Evolutionary conservation across 2,113 vertebrate species (phyloP).

Genomic region (Stigmatopora nigra): DNA sequence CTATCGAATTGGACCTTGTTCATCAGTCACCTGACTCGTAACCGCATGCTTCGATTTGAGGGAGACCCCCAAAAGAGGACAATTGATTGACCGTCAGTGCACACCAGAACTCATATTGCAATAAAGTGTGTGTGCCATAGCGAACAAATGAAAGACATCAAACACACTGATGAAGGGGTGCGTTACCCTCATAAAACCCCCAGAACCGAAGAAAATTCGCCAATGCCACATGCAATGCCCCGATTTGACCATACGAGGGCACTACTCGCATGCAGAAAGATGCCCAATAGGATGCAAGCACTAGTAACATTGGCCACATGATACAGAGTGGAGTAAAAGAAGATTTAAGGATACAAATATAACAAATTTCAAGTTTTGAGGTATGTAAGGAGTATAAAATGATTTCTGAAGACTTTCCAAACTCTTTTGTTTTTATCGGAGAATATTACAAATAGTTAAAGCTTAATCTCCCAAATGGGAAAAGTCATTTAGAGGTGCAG

Average conservation of each 20-base stretch:
- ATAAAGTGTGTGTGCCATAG: not conserved
- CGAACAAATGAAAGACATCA: not conserved
- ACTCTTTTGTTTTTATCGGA: not conserved
- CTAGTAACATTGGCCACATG: conserved; percentile 38
- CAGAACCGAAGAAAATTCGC: not conserved
- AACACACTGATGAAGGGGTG: not conserved
- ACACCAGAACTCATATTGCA: too few relatives aligned
- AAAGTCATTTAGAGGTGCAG: conserved; percentile 34
- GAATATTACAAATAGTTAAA: not conserved
- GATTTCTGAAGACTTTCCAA: not conserved
- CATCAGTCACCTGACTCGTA: not conserved
- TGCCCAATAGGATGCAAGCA: conserved; percentile 22
- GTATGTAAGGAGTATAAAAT: not conserved
- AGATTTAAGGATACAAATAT: conserved; percentile 30
- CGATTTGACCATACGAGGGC: conserved; percentile 59
- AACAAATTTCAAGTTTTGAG: conserved; percentile 1
- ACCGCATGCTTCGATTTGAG: not conserved
- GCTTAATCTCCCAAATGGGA: conserved; percentile 33
- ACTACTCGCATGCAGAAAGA: conserved; percentile 56
- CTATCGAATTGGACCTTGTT: conserved; percentile 25
- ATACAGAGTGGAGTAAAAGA: conserved; percentile 11
- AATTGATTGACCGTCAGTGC: conserved; percentile 8
- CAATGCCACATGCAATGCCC: conserved; percentile 48
- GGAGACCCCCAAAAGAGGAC: not conserved
- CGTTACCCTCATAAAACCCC: not conserved